Conservation (phyloP, 2,797 vertebrate species). For the Sebastolobus alascanus region DNA sequence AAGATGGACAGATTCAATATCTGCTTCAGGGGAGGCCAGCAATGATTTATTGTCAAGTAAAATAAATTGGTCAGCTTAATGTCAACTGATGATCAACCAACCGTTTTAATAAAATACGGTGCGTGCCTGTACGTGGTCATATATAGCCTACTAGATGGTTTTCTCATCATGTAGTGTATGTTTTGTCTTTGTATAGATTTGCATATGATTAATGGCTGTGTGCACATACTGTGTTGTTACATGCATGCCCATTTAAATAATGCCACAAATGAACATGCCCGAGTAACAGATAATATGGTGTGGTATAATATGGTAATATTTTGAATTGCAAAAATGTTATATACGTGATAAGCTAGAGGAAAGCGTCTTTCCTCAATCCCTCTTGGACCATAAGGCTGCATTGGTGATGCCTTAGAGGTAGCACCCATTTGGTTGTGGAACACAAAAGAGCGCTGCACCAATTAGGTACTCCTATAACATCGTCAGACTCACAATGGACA, state of each 20-base stretch:
- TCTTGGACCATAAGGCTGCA: neutral
- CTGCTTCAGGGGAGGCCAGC: constrained; percentile 84
- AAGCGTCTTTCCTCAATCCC: neutral
- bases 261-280: neutral
- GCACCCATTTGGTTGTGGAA: neutral
- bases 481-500: neutral
- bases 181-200: constrained; percentile 36
- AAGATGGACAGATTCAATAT: constrained; percentile 86
- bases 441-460: neutral
- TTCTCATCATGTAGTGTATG: neutral
- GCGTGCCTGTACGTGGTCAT: neutral
- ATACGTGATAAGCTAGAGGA: neutral
- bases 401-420: neutral
- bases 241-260: neutral
- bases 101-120: constrained; percentile 66
- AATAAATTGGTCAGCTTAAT: constrained; percentile 90
- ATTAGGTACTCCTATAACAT: neutral
- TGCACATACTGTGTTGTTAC: constrained; percentile 18
- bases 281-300: neutral
- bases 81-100: constrained; percentile 89
- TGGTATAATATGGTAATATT: neutral
- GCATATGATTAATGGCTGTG: constrained; percentile 48
- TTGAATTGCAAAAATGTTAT: neutral
- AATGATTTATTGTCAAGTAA: constrained; percentile 93
- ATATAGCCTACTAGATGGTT: neutral